Percentiles rank a stretch among this genome's conserved stretches.
phyloP scores from a whole-genome alignment of 2,888 invertebrate genomes.

The Zygaena filipendulae region DNA sequence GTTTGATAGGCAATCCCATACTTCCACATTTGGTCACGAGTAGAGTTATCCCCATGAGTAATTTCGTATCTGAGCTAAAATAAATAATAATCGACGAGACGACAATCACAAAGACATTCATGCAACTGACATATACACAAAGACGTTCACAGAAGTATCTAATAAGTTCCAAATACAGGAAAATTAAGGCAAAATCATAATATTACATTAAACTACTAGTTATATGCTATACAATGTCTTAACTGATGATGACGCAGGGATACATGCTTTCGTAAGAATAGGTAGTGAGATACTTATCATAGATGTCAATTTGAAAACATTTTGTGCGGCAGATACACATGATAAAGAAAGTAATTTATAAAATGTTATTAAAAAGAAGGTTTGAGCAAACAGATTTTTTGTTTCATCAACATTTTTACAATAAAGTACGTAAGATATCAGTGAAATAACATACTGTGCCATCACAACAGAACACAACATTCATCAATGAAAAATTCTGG shows the following conservation, averaged over 20 bases:
- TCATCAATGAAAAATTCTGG: no score
- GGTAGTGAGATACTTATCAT: conserved; percentile 4
- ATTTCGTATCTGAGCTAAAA: no score
- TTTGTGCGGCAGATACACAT: background rate
- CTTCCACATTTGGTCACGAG: no score
- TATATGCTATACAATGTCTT: conserved; percentile 61
- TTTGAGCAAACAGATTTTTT: conserved; percentile 8
- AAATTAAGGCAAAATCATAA: conserved; percentile 34
- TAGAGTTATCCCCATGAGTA: no score
- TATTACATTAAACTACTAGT: conserved; percentile 37
- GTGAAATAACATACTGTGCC: no score
- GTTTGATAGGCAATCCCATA: no score
- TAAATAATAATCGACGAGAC: no score
- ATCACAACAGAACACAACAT: no score
- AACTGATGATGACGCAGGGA: conserved; percentile 44
- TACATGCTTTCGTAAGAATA: no score
- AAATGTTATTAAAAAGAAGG: background rate
- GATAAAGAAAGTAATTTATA: conserved; percentile 4
- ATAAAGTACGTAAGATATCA: no score
- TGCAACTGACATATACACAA: background rate
- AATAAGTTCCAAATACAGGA: conserved; percentile 35
- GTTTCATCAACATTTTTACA: no score
- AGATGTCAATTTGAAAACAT: conserved; percentile 1
- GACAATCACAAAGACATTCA: no score
- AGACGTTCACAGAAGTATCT: background rate